Evolutionary conservation across 2,797 vertebrate species (phyloP).

Genomic region (Carduelis carduelis): DNA sequence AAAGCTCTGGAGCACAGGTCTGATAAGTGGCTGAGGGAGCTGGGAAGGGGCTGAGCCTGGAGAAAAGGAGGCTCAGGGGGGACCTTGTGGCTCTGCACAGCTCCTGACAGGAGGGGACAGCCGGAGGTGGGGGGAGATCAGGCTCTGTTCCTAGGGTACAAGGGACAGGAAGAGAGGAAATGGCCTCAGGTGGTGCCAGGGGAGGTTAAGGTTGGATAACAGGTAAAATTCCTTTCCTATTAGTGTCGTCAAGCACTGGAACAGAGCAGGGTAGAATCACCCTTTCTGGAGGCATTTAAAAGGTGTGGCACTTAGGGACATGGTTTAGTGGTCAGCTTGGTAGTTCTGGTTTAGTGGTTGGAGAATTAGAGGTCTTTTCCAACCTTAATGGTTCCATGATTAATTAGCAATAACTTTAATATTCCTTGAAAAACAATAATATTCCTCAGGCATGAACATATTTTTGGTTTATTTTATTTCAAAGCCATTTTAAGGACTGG

Average conservation of each 20-base stretch:
- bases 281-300: background rate
- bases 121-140: fast-evolving
- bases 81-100: background rate
- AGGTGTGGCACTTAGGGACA: background rate
- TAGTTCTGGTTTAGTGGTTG: background rate
- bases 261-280: background rate
- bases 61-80: background rate
- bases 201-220: no score
- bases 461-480: background rate
- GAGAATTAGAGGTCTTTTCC: background rate
- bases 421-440: background rate
- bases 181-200: fast-evolving
- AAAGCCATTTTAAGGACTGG: background rate
- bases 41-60: background rate
- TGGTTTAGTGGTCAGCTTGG: background rate
- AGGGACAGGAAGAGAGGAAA: background rate
- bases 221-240: background rate
- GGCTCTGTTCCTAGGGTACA: background rate
- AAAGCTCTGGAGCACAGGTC: background rate
- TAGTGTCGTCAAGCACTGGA: background rate
- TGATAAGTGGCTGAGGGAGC: background rate
- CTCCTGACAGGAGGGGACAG: background rate
- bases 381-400: background rate
- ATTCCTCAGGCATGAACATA: fast-evolving
- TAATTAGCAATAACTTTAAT: background rate